Evolutionary conservation across 1,140 invertebrate species (phyloP).

Genomic region (Neotoxoptera formosana): DNA sequence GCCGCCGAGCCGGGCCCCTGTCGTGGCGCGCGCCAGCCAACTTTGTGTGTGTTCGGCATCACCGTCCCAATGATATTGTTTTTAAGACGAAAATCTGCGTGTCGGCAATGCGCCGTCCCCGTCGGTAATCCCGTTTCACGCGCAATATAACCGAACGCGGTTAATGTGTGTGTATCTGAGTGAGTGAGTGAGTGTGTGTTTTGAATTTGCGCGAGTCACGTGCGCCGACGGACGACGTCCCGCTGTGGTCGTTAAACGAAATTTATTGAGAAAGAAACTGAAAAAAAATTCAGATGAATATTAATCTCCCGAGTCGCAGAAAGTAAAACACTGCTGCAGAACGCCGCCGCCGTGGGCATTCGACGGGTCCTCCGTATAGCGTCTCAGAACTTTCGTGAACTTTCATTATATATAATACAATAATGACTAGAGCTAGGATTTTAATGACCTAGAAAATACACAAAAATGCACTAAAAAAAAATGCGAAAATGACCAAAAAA

Average conservation of each 20-base stretch:
- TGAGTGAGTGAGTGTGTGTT: neutral
- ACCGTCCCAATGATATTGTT: neutral
- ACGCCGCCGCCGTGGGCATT: neutral
- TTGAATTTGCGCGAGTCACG: neutral
- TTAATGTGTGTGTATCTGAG: neutral
- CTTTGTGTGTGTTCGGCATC: neutral
- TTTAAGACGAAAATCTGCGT: slow-evolving; percentile 16
- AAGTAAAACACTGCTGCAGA: neutral
- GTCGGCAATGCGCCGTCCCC: neutral
- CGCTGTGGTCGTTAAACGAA: neutral
- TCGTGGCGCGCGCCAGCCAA: neutral
- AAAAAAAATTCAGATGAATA: neutral
- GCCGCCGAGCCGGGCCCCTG: neutral
- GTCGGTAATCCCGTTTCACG: neutral
- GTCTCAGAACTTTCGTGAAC: neutral
- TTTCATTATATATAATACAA: neutral
- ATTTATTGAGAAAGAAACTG: neutral
- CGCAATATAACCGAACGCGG: neutral
- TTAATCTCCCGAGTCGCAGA: neutral
- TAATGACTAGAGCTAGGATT: too few relatives aligned
- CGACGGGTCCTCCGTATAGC: neutral
- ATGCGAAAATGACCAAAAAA: too few relatives aligned
- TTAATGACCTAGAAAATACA: too few relatives aligned
- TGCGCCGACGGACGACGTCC: neutral
- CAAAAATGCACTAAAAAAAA: too few relatives aligned